Evolutionary conservation across 2,797 vertebrate species (phyloP), one percentile per base, ranked within the genome.

Genomic region (Spinus olivaceus): DNA sequence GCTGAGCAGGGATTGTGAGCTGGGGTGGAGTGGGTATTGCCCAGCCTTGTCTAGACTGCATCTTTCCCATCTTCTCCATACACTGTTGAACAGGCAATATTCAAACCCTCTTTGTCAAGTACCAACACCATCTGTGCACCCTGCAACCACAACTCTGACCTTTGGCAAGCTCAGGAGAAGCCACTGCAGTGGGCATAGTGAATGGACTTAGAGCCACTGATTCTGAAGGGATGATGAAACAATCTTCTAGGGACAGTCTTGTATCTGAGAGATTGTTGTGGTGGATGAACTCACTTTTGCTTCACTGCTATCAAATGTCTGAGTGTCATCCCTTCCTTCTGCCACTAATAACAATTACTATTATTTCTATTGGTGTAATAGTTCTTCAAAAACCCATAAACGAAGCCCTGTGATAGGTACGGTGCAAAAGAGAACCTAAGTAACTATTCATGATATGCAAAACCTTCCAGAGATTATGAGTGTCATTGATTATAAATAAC

Each of bases 31-130:
- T 32, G 15, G 9, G 10, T 42, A 27, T 44, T 13, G 2, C 39
- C 28, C 6, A 8, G 24, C 20, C 37, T 53, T 41, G 25, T 18
- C n/a, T 44, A 41, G 47, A 27, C 16, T 3, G 1, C 21, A 5
- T 46, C 39, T 84, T 74, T 69, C 12, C 42, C 17, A 6, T 57
- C 49, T 61, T 95, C 41, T 63, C 30, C n/a, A 33, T 24, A 30
- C 0, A 1, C 5, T 3, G 2, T 3, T 57, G 54, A 74, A 57
- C 0, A 0, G n/a, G 15, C 39, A 69, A 37, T 21, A 67, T 74
- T 4, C 27, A 83, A 93, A 59, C 15, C 15, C 20, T 60, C 6
- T 49, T 78, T 53, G 37, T 27, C 33, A 27, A n/a, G 20, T 66
- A 41, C 49, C 3, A 4, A 77, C 51, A 27, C 28, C 7, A 2